Percentiles rank a stretch among this genome's conserved stretches.
Evolutionary conservation across 2,888 invertebrate species (phyloP).

Genomic region (Synergus japonicus): DNA sequence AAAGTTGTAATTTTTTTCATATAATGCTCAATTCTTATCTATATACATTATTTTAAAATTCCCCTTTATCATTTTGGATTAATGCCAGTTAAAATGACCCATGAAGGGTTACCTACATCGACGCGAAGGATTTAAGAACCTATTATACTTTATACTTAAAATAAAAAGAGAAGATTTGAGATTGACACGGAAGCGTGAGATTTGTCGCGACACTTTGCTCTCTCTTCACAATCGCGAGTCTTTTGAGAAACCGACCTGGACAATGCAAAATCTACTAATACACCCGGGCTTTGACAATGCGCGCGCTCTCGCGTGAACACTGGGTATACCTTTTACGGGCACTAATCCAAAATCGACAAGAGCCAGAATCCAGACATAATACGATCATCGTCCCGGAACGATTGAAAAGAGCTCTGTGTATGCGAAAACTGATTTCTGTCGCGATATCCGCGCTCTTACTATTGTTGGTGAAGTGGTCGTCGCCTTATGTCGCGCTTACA

Average conservation of each 20-base stretch:
- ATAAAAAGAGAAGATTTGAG: slow-evolving; percentile 45
- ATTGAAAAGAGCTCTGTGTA: slow-evolving; percentile 55
- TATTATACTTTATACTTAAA: slow-evolving; percentile 41
- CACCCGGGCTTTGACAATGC: slow-evolving; percentile 67
- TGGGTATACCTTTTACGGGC: slow-evolving; percentile 74
- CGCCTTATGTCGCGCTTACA: slow-evolving; percentile 58
- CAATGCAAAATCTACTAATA: slow-evolving; percentile 72
- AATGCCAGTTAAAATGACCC: slow-evolving; percentile 16
- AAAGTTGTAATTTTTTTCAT: too few relatives aligned
- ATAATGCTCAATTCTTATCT: too few relatives aligned
- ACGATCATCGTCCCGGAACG: slow-evolving; percentile 69
- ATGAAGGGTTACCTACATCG: slow-evolving; percentile 37
- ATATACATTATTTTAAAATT: background rate
- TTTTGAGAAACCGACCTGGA: slow-evolving; percentile 58
- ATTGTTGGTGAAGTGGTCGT: slow-evolving; percentile 60
- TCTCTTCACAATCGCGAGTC: slow-evolving; percentile 58
- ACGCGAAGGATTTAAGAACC: slow-evolving; percentile 23
- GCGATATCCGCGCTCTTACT: slow-evolving; percentile 63
- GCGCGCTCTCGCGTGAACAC: slow-evolving; percentile 69
- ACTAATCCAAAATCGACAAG: slow-evolving; percentile 72
- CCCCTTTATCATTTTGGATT: background rate
- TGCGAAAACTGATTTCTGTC: slow-evolving; percentile 68
- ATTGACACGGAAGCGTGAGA: slow-evolving; percentile 64
- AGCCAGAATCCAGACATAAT: slow-evolving; percentile 64
- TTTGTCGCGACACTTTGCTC: slow-evolving; percentile 61